Conservation (phyloP, 2,888 invertebrate species). For the Cryptophagus acutangulus region DNA sequence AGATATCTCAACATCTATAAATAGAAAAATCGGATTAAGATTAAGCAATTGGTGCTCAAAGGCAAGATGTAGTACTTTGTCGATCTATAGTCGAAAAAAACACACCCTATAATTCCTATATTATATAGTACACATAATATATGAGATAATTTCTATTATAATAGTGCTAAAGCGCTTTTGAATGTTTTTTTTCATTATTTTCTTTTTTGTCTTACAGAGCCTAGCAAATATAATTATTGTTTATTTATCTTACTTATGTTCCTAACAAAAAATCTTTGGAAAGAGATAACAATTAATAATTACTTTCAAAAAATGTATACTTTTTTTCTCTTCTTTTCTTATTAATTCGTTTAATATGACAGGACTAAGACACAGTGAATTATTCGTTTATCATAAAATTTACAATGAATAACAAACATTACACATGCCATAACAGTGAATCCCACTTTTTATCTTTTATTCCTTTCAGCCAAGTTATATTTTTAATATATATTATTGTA, state of each 20-base stretch:
- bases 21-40: conserved; percentile 36
- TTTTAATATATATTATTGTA: conserved; percentile 4
- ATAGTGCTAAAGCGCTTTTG: conserved; percentile 1
- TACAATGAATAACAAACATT: conserved; percentile 10
- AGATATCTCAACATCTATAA: conserved; percentile 42
- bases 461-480: conserved; percentile 5
- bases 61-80: no score
- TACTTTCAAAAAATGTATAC: conserved; percentile 48
- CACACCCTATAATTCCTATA: conserved; percentile 24
- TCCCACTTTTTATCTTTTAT: neutral
- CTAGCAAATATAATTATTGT: conserved; percentile 39
- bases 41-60: conserved; percentile 27
- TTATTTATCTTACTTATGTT: conserved; percentile 44
- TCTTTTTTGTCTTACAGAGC: no score
- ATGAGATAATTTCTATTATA: neutral
- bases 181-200: conserved; percentile 13
- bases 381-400: conserved; percentile 40
- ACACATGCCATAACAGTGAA: conserved; percentile 6
- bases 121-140: neutral
- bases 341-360: conserved; percentile 51
- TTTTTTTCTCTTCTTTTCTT: conserved; percentile 31
- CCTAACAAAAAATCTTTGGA: conserved; percentile 50
- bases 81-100: no score
- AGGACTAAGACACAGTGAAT: conserved; percentile 51
- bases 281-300: conserved; percentile 49